A percentile compares a stretch with the other conserved stretches of the same genome.
phyloP scores from a whole-genome alignment of 2,113 vertebrate genomes.

The Carlito syrichta region DNA sequence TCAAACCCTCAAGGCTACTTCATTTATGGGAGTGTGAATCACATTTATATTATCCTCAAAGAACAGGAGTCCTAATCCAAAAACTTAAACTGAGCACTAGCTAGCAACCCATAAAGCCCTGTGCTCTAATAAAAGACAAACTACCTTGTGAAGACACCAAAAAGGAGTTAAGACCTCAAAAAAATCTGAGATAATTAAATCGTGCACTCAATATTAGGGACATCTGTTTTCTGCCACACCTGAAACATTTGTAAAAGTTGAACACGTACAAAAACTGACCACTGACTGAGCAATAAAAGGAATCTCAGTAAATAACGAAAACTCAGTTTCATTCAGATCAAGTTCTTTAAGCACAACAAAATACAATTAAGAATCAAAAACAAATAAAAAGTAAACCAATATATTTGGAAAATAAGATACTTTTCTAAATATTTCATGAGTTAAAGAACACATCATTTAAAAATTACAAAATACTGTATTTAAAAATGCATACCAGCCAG shows the following conservation, averaged over 20 bases:
- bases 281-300: background rate
- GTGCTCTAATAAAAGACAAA: background rate
- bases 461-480: background rate
- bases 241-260: background rate
- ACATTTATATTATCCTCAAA: background rate
- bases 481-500: background rate
- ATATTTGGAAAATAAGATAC: background rate
- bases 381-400: background rate
- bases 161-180: background rate
- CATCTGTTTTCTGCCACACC: background rate
- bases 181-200: background rate
- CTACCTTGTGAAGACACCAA: background rate
- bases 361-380: background rate
- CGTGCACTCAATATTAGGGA: background rate
- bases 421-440: background rate
- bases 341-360: background rate
- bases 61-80: background rate
- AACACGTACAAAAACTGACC: background rate
- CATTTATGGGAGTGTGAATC: background rate
- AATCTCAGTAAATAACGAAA: background rate
- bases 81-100: background rate
- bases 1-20: background rate
- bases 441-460: background rate
- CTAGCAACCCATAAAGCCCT: background rate
- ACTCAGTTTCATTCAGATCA: background rate